phyloP scores from a whole-genome alignment of 2,888 invertebrate genomes.

The Scaptomyza polygonia region DNA sequence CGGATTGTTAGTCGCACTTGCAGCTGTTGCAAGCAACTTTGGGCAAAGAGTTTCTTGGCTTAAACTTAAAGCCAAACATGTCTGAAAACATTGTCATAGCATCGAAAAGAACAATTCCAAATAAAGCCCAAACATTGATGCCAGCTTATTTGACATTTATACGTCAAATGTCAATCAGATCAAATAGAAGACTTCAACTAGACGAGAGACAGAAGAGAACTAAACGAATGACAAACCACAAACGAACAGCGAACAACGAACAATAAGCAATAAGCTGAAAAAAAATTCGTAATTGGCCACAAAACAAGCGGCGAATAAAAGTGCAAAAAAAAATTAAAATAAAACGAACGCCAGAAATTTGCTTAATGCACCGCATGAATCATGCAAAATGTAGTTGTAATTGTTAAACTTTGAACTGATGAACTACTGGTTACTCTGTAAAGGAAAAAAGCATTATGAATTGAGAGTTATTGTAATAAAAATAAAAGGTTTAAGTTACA shows the following conservation, averaged over 20 bases:
- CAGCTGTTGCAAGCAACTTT: slow-evolving; percentile 46
- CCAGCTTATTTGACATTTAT: slow-evolving; percentile 78
- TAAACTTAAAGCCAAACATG: slow-evolving; percentile 39
- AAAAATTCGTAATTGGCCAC: slow-evolving; percentile 62
- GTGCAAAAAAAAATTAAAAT: slow-evolving; percentile 37
- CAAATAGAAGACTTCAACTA: slow-evolving; percentile 2
- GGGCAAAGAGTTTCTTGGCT: slow-evolving; percentile 27
- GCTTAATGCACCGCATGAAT: slow-evolving; percentile 48
- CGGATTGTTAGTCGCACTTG: slow-evolving; percentile 27
- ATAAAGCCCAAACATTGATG: slow-evolving; percentile 40
- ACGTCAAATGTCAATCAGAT: slow-evolving; percentile 79
- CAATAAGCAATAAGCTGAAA: slow-evolving; percentile 8
- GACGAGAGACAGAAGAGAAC: background rate
- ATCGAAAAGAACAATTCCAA: background rate
- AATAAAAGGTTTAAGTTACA: too few relatives aligned
- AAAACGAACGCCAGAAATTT: slow-evolving; percentile 57
- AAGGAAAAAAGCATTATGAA: too few relatives aligned
- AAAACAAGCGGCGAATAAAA: slow-evolving; percentile 57
- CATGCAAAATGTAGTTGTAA: slow-evolving; percentile 14
- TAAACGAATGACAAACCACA: slow-evolving; percentile 13
- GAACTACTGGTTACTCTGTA: background rate
- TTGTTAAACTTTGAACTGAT: background rate
- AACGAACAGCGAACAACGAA: slow-evolving; percentile 3
- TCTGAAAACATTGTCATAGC: slow-evolving; percentile 3
- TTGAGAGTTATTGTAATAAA: too few relatives aligned